Conservation (phyloP, 2,888 invertebrate genomes). For the Nowickia ferox region DNA sequence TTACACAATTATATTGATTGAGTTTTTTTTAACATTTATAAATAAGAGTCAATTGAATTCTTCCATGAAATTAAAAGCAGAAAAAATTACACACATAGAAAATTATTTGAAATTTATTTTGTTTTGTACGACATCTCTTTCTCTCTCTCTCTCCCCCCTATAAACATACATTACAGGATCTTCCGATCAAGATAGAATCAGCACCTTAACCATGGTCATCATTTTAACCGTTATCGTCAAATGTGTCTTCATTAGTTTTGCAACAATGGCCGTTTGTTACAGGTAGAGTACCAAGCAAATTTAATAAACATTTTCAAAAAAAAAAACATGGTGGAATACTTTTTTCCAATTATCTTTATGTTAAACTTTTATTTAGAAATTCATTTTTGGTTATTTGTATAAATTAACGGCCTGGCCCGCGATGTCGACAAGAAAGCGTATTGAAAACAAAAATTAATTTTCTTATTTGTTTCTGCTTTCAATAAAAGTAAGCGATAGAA, state of each 20-base stretch:
- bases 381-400: slow-evolving; percentile 7
- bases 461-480: too few species aligned
- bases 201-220: slow-evolving; percentile 95
- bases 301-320: slow-evolving; percentile 43
- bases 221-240: slow-evolving; percentile 96
- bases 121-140: slow-evolving; percentile 42
- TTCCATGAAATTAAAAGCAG: too few species aligned
- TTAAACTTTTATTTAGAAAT: slow-evolving; percentile 3
- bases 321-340: slow-evolving; percentile 2
- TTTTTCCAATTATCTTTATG: slow-evolving; percentile 23
- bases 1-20: slow-evolving; percentile 11
- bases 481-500: too few species aligned
- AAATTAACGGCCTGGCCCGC: neutral
- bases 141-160: neutral
- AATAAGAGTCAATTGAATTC: too few species aligned
- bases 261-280: slow-evolving; percentile 97
- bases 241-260: slow-evolving; percentile 97
- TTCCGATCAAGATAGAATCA: slow-evolving; percentile 91
- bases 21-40: neutral
- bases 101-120: slow-evolving; percentile 23
- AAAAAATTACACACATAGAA: neutral
- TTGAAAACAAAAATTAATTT: too few species aligned
- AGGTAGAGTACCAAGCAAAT: slow-evolving; percentile 87
- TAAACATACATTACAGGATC: slow-evolving; percentile 85
- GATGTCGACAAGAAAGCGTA: too few species aligned